These are phyloP conservation scores for Muntiacus reevesi DNA, from an alignment of 2,113 vertebrate species.

Conservation along the genomic window DNA sequence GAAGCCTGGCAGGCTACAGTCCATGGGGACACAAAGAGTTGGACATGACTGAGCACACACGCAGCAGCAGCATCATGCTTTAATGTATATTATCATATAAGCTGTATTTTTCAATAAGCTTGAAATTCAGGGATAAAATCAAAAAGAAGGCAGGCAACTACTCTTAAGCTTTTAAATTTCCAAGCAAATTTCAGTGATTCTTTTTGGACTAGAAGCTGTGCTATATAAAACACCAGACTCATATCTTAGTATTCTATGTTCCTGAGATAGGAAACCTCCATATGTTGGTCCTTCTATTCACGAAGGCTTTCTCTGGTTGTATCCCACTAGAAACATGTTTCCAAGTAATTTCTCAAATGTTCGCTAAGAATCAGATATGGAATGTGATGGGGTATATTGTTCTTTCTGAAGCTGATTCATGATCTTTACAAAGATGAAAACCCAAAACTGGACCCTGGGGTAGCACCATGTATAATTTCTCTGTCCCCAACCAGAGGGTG, in stretches of 20 bases:
- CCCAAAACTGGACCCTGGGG: background rate
- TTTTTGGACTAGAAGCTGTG: conserved; percentile 4
- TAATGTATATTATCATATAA: background rate
- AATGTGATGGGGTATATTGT: background rate
- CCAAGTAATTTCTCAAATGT: background rate
- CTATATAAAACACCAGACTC: background rate
- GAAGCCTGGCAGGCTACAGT: background rate
- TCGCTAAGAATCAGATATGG: background rate
- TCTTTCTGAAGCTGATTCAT: background rate
- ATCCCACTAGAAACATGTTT: conserved; percentile 1
- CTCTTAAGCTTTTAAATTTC: conserved; percentile 26
- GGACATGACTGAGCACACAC: background rate
- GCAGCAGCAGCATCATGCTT: background rate
- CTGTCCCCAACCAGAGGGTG: background rate
- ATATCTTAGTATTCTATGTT: background rate
- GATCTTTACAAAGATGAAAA: conserved; percentile 20
- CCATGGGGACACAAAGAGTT: background rate
- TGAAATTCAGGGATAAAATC: background rate
- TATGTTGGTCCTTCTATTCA: background rate
- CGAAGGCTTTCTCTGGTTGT: background rate
- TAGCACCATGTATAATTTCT: background rate
- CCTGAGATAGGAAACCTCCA: background rate
- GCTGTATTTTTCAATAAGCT: background rate
- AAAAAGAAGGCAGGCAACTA: background rate
- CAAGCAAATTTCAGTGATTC: background rate